Base-by-base conservation (phyloP, 2,113 vertebrate species). In the Hystrix cristata region DNA sequence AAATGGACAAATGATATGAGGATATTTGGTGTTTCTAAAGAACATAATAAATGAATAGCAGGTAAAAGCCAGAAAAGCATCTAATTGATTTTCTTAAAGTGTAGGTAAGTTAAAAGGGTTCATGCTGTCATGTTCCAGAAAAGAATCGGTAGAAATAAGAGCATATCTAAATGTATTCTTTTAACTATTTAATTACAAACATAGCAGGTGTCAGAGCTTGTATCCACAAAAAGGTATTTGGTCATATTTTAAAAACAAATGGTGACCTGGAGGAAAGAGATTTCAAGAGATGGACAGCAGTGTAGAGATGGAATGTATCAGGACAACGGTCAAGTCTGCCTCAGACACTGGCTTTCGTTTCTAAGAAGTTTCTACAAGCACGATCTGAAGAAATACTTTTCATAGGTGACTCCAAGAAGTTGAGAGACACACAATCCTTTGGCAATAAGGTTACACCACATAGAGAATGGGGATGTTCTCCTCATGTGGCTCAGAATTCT, bases 171-270 rank as follows among this genome's bases (percentile, higher is more conserved):
- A 60, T 34, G 46, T 31, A 69, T 51, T 78, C 9, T 53, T 23
- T 72, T 46, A 95, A 91, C 80, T 34, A 87, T 55, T 86, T 83
- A 74, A 83, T 57, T 62, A 94, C n/a, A 76, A 94, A 90, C 10
- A 83, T 21, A 65, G 15, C 57, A 55, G 25, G 43, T 27, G 9
- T 74, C n/a, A 46, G 2, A 29, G 11, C 74, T 16, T 76, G 21
- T 38, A 29, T n/a, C 21, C n/a, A 27, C 48, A 51, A 57, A 85
- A 78, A 48, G 13, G 23, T 67, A 69, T 67, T 43, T 76, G 15
- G 62, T 60, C 81, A 79, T 79, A 85, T 60, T 91, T 62, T 53
- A 25, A 29, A 95, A 86, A 27, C 60, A 90, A 95, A 90, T 59
- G 43, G 69, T 85, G 51, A 59, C 12, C 34, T 67, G 8, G 8